Evolutionary conservation across 2,797 vertebrate species (phyloP).

Genomic region (Chloroceryle inda): DNA sequence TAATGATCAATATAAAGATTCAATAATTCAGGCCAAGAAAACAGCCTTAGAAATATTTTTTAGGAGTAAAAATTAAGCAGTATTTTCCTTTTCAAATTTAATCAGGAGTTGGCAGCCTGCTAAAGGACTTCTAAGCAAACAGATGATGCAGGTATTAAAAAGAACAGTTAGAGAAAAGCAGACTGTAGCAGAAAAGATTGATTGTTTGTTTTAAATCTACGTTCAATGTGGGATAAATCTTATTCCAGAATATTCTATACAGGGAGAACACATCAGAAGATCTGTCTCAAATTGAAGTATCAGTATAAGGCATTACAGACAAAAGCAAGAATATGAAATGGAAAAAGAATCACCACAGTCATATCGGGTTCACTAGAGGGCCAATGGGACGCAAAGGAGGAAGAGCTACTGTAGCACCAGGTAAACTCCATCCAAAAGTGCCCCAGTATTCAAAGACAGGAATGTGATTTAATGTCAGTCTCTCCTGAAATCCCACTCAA

Average conservation of each 20-base stretch:
- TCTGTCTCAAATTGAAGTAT: neutral
- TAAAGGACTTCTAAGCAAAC: conserved; percentile 2
- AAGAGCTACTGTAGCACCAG: neutral
- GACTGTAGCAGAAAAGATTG: neutral
- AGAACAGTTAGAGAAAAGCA: neutral
- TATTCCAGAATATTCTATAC: neutral
- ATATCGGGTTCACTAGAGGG: neutral
- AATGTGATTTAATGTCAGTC: neutral
- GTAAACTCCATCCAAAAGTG: neutral
- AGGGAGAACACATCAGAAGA: neutral
- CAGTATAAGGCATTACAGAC: neutral
- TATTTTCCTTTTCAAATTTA: neutral
- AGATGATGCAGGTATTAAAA: conserved; percentile 4
- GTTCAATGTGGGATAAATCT: neutral
- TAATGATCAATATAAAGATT: neutral
- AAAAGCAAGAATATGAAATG: neutral
- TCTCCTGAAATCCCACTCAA: neutral
- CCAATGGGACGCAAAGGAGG: neutral
- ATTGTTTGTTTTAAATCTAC: neutral
- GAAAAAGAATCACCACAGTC: neutral
- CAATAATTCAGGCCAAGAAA: neutral
- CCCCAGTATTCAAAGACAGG: neutral
- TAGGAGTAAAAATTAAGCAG: neutral
- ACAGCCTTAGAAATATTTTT: neutral
- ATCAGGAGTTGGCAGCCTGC: neutral